Evolutionary conservation across 2,888 invertebrate genomes (phyloP).

Genomic region (Pomacea canaliculata): DNA sequence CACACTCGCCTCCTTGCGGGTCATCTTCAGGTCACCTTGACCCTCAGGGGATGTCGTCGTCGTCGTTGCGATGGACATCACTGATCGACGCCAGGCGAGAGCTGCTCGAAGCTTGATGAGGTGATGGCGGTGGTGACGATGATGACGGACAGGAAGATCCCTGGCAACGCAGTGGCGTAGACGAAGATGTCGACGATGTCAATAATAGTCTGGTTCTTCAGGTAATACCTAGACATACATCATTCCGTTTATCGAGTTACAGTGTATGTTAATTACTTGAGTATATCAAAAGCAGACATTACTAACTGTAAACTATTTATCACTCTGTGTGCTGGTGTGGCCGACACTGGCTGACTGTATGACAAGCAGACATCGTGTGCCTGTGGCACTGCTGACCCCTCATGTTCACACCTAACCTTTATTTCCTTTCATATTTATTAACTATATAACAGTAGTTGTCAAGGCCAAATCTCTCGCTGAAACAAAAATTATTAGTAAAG

Average conservation of each 20-base stretch:
- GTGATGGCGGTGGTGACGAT: conserved; percentile 1
- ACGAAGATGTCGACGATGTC: conserved; percentile 17
- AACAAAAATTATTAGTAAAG: too few species aligned
- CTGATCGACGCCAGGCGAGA: not conserved
- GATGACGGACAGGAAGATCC: not conserved
- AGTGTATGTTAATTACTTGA: too few species aligned
- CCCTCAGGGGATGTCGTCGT: not conserved
- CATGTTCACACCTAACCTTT: too few species aligned
- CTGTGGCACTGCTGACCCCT: too few species aligned
- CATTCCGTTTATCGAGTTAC: not conserved
- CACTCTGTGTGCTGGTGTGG: too few species aligned
- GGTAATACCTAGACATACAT: not conserved
- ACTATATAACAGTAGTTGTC: too few species aligned
- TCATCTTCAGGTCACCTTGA: not conserved
- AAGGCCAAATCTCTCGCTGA: too few species aligned
- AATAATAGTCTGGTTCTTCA: conserved; percentile 11
- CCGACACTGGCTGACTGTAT: too few species aligned
- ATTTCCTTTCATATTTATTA: too few species aligned
- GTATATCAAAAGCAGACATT: too few species aligned
- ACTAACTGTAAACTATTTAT: too few species aligned
- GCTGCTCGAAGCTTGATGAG: not conserved
- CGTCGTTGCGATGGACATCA: not conserved
- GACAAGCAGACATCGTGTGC: too few species aligned
- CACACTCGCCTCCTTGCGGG: not conserved
- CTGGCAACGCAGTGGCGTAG: conserved; percentile 3